These are phyloP conservation scores for Plebejus argus DNA, from an alignment of 2,888 invertebrate species.

Conservation along the genomic window DNA sequence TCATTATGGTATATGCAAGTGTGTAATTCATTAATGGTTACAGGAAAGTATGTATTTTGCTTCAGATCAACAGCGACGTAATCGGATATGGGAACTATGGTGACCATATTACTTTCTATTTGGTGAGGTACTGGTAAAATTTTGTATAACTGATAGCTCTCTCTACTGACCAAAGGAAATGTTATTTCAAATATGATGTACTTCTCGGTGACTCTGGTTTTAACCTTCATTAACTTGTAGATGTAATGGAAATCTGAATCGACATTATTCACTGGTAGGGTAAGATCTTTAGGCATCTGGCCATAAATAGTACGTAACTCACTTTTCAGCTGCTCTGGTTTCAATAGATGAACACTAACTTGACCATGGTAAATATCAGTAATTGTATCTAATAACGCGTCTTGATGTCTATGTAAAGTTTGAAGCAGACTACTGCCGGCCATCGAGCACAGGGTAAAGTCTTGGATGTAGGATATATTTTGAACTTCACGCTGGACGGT, in stretches of 20 bases:
- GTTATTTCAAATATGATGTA: constrained; percentile 43
- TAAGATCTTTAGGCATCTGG: constrained; percentile 29
- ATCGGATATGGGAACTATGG: constrained; percentile 39
- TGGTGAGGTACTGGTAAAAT: constrained; percentile 33
- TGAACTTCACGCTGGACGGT: constrained; percentile 31
- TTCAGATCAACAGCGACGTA: constrained; percentile 38
- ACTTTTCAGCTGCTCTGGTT: constrained; percentile 32
- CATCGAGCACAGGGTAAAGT: constrained; percentile 25
- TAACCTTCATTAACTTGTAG: constrained; percentile 11
- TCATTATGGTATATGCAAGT: constrained; percentile 26
- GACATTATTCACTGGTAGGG: constrained; percentile 27
- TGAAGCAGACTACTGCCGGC: constrained; percentile 24
- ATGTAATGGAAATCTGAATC: constrained; percentile 32
- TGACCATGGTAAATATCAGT: constrained; percentile 32
- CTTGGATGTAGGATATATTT: background rate
- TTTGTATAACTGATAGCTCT: constrained; percentile 35
- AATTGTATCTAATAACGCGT: constrained; percentile 27
- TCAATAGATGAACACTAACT: constrained; percentile 33
- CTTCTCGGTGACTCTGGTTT: constrained; percentile 18
- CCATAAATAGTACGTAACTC: constrained; percentile 33
- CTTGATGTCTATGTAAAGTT: constrained; percentile 28
- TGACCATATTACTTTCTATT: constrained; percentile 34
- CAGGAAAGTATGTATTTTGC: constrained; percentile 33
- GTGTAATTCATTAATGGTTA: background rate
- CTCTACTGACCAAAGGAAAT: constrained; percentile 40